Evolutionary conservation across 2,113 vertebrate genomes (phyloP).

Genomic region (Aptenodytes forsteri): DNA sequence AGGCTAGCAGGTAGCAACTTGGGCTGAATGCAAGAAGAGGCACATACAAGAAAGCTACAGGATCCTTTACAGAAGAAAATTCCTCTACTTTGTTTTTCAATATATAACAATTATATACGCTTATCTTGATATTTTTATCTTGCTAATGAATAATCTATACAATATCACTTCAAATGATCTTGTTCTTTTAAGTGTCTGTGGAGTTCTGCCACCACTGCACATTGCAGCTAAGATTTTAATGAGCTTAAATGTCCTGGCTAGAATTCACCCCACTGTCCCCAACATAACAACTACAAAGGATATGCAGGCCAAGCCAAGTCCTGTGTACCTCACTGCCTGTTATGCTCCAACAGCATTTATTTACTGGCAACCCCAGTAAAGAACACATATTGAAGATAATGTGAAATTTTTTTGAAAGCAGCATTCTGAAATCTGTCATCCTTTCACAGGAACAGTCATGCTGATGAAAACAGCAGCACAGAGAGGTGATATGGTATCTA

Average conservation of each 20-base stretch:
- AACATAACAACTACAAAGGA: neutral
- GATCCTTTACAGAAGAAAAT: neutral
- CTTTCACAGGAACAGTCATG: neutral
- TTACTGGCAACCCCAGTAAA: neutral
- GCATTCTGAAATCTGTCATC: neutral
- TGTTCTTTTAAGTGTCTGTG: neutral
- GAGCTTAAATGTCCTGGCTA: neutral
- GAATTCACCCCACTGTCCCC: neutral
- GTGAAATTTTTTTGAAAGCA: neutral
- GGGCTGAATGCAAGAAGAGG: neutral
- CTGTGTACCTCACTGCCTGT: neutral
- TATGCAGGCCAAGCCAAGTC: neutral
- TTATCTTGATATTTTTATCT: neutral
- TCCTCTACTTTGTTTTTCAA: neutral
- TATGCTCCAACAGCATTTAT: neutral
- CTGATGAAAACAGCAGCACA: neutral
- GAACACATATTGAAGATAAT: neutral
- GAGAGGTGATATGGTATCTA: neutral
- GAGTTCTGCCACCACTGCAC: neutral
- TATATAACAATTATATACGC: neutral
- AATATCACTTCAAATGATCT: neutral
- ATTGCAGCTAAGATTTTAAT: neutral
- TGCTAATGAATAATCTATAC: neutral
- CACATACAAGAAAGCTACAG: neutral
- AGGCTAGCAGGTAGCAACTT: neutral